Evolutionary conservation across 2,797 vertebrate species (phyloP), one percentile per base, ranked within the genome.

Genomic region (Emydoidea blandingii): DNA sequence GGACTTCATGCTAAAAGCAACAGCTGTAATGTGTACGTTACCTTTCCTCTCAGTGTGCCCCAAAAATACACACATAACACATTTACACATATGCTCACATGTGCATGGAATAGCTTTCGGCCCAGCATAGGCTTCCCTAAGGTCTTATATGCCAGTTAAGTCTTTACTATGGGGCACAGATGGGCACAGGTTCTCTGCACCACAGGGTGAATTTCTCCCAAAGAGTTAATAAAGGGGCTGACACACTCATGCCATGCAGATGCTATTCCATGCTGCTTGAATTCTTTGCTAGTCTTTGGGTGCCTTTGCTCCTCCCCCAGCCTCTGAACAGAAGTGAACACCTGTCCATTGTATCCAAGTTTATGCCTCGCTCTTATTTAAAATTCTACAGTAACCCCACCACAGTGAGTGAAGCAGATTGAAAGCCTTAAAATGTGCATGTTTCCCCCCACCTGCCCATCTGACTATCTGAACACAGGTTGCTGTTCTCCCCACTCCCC

Each of bases 271-370:
- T 85, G 87, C 90, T 95, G 44, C 29, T 94, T 83, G 87, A 90
- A 74, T 90, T 23, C 85, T 96, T 96, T 91, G 84, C 85, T 74
- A 57, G 78, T 86, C 84, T 93, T 3, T 93, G 96, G 81, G 59
- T 90, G 84, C 89, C 52, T 97, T 95, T 96, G 93, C 94, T 97
- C 81, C 41, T 84, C 94, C 86, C 89, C 92, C 88, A 37, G 81
- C 86, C 94, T 86, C 93, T 91, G 56, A 92, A 82, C 52, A 91
- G 87, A 92, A 88, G 49, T 47, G 84, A 97, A 97, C 92, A 96
- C 92, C 95, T 97, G 94, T 92, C 86, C 92, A 92, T 57, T 95
- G 93, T 94, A 94, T 96, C 91, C 81, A 92, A 91, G 90, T 95
- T 92, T 87, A 62, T 85, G 94, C 68, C 95, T 91, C 68, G 88